Evolutionary conservation across 2,797 vertebrate species (phyloP), one percentile per base, ranked within the genome.

Genomic region (Sebastes miniatus): DNA sequence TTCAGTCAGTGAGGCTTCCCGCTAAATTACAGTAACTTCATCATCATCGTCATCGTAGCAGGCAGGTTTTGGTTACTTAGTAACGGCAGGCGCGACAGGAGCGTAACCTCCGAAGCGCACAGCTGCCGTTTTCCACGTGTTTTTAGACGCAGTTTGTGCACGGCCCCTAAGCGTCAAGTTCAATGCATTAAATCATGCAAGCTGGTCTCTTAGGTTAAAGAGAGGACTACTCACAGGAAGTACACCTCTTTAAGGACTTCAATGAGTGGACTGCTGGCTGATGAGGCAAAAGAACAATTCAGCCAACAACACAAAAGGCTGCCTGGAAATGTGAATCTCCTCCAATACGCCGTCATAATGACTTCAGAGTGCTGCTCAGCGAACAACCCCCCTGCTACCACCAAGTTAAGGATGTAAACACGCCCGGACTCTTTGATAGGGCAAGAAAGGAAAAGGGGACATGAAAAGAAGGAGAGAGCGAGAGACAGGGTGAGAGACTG

Each of bases 341-440:
- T 83, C 68, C 80, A 83, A 39, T 68, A 79, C 24, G 24, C 80
- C 59, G 79, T 79, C 84, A 81, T 65, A 76, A 77, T 80, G 71
- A 83, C 80, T 81, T 77, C 75, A 78, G 77, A 74, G 69, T n/a
- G 54, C 63, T 67, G 83, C 80, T 85, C 73, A 62, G 54, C 1
- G 50, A 73, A 83, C 75, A 73, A 78, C 83, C 80, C 75, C 87
- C 88, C 84, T 81, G 80, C 69, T 74, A 83, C 71, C 69, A 54
- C 72, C 79, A 64, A 71, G 87, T 88, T 73, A 68, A 81, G 81
- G 81, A 89, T 80, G 84, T 74, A 83, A 89, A 91, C 87, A 87
- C 79, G 81, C 69, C 78, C 74, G n/a, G 61, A 69, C 84, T 87
- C 82, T 88, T 88, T 86, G 80, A 85, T 76, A 70, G 22, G 57